Evolutionary conservation across 1,140 invertebrate genomes (phyloP).

Genomic region (Monomorium pharaonis): DNA sequence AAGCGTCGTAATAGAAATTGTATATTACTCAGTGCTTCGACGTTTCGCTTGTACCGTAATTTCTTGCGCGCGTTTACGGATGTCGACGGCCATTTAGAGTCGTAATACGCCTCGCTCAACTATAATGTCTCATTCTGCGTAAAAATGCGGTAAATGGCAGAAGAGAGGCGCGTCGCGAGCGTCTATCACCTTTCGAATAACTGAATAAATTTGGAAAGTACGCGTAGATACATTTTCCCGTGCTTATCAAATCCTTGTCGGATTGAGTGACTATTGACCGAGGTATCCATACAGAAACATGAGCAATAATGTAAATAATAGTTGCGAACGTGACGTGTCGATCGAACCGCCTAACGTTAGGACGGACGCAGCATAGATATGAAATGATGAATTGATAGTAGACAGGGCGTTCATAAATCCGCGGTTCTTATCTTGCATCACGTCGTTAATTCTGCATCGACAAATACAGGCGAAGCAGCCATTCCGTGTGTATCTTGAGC

Average conservation of each 20-base stretch:
- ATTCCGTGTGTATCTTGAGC: slow-evolving; percentile 40
- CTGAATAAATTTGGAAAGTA: neutral
- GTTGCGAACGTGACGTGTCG: neutral
- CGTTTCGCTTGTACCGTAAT: slow-evolving; percentile 21
- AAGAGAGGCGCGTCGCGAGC: neutral
- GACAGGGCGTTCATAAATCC: slow-evolving; percentile 56
- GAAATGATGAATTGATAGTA: slow-evolving; percentile 49
- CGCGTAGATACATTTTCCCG: neutral
- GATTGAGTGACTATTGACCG: neutral
- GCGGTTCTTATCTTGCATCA: slow-evolving; percentile 54
- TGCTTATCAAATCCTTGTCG: neutral
- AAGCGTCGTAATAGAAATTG: slow-evolving; percentile 39
- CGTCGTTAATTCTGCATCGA: slow-evolving; percentile 63
- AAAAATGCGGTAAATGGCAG: neutral
- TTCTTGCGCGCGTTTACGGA: neutral
- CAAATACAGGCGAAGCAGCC: slow-evolving; percentile 33
- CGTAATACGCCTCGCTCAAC: neutral
- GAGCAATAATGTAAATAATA: slow-evolving; percentile 28
- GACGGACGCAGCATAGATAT: slow-evolving; percentile 22
- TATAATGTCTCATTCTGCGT: neutral
- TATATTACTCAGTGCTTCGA: slow-evolving; percentile 30
- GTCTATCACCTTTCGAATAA: neutral
- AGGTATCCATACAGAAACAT: neutral
- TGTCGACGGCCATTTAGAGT: neutral
- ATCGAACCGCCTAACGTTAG: neutral